Percentiles rank a stretch among this genome's conserved stretches.
phyloP scores from a whole-genome alignment of 2,888 invertebrate genomes.

The Leptura quadrifasciata region DNA sequence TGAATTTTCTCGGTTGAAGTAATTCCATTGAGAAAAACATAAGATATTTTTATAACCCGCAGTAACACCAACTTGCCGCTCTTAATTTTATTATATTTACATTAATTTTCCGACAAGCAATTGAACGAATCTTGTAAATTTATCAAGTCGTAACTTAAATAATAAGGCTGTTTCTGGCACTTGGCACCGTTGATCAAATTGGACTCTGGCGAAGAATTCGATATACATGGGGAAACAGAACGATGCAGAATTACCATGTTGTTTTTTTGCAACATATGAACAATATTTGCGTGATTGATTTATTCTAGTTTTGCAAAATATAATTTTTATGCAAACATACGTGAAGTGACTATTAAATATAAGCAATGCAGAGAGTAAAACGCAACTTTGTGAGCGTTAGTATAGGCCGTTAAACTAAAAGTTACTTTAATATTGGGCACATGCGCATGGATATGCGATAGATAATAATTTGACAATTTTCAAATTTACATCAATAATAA shows the following conservation, averaged over 20 bases:
- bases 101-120: slow-evolving; percentile 7
- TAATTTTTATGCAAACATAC: too few relatives aligned
- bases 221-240: background rate
- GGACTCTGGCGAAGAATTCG: background rate
- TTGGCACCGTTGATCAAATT: background rate
- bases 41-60: slow-evolving; percentile 1
- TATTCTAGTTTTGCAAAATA: too few relatives aligned
- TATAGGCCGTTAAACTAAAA: too few relatives aligned
- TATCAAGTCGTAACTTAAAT: background rate
- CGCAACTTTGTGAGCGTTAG: too few relatives aligned
- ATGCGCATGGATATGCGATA: too few relatives aligned
- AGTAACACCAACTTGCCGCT: background rate
- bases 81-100: slow-evolving; percentile 7
- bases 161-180: slow-evolving; percentile 7
- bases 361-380: too few relatives aligned
- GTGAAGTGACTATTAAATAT: too few relatives aligned
- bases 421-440: too few relatives aligned
- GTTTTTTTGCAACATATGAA: background rate
- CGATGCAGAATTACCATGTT: background rate
- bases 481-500: too few relatives aligned
- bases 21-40: background rate
- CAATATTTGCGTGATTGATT: background rate
- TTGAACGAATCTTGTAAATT: slow-evolving; percentile 7
- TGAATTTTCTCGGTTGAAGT: background rate
- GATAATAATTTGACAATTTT: too few relatives aligned